Conservation (phyloP, 2,113 vertebrate genomes). For the Osmerus mordax region DNA sequence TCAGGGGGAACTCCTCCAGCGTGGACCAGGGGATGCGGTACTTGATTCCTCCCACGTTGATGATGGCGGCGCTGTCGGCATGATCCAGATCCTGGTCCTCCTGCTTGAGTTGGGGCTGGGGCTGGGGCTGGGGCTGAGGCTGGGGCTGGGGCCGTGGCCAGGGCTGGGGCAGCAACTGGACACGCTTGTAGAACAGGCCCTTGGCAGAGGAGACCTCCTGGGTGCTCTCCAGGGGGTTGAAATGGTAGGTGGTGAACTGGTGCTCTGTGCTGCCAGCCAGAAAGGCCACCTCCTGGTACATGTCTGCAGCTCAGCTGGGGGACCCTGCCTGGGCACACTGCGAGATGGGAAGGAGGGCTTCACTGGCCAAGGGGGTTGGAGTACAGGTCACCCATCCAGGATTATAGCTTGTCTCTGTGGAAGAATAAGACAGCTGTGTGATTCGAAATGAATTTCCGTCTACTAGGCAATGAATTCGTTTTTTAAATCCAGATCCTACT, state of each 20-base stretch:
- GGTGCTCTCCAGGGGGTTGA: slow-evolving; percentile 75
- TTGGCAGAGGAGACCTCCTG: slow-evolving; percentile 80
- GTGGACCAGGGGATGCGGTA: slow-evolving; percentile 93
- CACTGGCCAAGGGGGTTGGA: slow-evolving; percentile 23
- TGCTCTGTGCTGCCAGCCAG: slow-evolving; percentile 78
- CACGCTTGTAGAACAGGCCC: slow-evolving; percentile 84
- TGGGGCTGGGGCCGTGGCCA: slow-evolving; percentile 61
- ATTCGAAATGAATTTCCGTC: neutral
- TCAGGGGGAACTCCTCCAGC: slow-evolving; percentile 88
- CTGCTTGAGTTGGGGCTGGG: slow-evolving; percentile 54
- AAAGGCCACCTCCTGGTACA: slow-evolving; percentile 85
- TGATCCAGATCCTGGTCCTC: slow-evolving; percentile 58
- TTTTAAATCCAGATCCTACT: too few relatives aligned
- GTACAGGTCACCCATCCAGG: slow-evolving; percentile 54
- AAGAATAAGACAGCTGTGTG: neutral
- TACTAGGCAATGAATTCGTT: too few relatives aligned
- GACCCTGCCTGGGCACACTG: slow-evolving; percentile 31
- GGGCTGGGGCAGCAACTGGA: slow-evolving; percentile 70
- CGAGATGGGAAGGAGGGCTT: slow-evolving; percentile 32
- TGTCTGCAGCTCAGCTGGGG: slow-evolving; percentile 53
- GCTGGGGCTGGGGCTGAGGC: slow-evolving; percentile 60
- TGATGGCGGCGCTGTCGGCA: slow-evolving; percentile 77
- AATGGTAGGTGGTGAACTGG: slow-evolving; percentile 77
- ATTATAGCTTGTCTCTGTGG: slow-evolving; percentile 50
- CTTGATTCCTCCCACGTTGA: slow-evolving; percentile 93